A percentile compares a stretch with the other conserved stretches of the same genome.
Conservation (phyloP, 2,113 vertebrate genomes). For the Pleuronectes platessa region DNA sequence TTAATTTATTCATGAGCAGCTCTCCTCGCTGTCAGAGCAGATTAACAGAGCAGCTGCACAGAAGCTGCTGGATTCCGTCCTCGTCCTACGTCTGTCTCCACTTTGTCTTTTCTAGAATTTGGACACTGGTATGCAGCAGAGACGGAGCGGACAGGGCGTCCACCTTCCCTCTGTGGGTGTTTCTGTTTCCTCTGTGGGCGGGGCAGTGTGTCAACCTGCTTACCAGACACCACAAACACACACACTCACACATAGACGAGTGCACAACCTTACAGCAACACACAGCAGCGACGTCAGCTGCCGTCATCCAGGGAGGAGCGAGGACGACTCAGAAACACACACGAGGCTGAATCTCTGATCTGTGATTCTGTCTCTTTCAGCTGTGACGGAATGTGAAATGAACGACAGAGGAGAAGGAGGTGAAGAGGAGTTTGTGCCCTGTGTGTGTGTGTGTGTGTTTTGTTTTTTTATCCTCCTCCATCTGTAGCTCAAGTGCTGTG, state of each 20-base stretch:
- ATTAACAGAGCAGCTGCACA: conserved; percentile 24
- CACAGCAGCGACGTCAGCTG: conserved; percentile 26
- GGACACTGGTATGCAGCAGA: conserved; percentile 1
- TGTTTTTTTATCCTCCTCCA: conserved; percentile 55
- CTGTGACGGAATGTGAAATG: not conserved
- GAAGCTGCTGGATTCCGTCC: not conserved
- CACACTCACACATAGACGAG: not conserved
- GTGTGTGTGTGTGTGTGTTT: not conserved
- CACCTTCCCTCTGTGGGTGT: conserved; percentile 11
- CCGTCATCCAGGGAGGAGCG: conserved; percentile 26
- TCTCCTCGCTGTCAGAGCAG: conserved; percentile 42
- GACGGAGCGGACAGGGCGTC: not conserved
- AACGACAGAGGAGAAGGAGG: not conserved
- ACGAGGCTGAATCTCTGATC: not conserved
- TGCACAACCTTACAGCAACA: conserved; percentile 20
- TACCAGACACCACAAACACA: too few relatives aligned
- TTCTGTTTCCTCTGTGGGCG: not conserved
- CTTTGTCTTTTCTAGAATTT: not conserved
- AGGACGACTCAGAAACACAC: not conserved
- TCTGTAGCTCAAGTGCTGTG: conserved; percentile 55
- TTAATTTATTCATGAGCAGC: conserved; percentile 71
- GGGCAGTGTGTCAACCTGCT: not conserved
- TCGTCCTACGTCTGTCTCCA: not conserved
- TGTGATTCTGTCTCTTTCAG: not conserved
- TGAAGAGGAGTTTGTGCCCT: conserved; percentile 14